These are phyloP conservation scores for Hirudo medicinalis DNA, from an alignment of 1,140 invertebrate genomes.

Conservation along the genomic window DNA sequence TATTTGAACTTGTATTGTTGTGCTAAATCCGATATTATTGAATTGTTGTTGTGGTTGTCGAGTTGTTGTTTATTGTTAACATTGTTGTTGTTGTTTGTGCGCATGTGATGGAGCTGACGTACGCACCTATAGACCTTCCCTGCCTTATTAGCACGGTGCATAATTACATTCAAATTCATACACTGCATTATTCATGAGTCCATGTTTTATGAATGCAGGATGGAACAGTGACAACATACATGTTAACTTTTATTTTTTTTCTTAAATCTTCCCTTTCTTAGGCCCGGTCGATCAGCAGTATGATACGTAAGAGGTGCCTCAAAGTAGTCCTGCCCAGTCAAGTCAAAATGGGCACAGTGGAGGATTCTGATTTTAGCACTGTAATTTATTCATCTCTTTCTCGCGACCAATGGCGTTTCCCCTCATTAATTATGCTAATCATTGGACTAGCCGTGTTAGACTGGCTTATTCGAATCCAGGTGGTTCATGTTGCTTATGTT, in stretches of 20 bases:
- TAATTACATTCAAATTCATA: too few species aligned
- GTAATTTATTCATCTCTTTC: constrained; percentile 30
- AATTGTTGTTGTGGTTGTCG: too few species aligned
- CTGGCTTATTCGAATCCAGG: too few species aligned
- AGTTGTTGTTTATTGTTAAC: too few species aligned
- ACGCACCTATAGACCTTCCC: too few species aligned
- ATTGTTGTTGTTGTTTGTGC: too few species aligned
- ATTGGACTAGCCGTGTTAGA: neutral
- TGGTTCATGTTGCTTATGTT: too few species aligned
- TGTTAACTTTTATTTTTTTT: neutral
- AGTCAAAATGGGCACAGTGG: constrained; percentile 76
- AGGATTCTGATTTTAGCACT: constrained; percentile 72
- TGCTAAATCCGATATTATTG: too few species aligned
- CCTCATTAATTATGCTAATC: neutral
- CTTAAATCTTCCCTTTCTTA: neutral
- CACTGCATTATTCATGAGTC: too few species aligned
- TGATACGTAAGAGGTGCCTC: neutral
- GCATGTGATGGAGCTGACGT: too few species aligned
- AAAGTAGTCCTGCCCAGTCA: constrained; percentile 32
- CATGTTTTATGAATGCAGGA: neutral
- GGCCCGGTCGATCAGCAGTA: constrained; percentile 4
- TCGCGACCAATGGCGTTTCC: neutral
- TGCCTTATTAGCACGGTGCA: too few species aligned
- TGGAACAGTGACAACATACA: neutral
- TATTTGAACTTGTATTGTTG: too few species aligned